Evolutionary conservation across 2,113 vertebrate genomes (phyloP).

Genomic region (Clarias macrocephalus): DNA sequence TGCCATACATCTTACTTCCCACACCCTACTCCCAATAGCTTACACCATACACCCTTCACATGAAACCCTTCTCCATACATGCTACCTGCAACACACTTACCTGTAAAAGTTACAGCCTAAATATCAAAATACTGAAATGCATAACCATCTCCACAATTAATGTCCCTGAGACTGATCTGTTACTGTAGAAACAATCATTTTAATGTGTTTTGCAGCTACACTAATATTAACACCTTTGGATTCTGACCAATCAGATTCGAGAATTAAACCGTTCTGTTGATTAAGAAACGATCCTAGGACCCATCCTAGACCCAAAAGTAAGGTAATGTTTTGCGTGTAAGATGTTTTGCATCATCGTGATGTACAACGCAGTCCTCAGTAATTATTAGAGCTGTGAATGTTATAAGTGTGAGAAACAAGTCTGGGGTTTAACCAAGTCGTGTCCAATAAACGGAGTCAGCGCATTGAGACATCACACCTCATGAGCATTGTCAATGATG

Average conservation of each 20-base stretch:
- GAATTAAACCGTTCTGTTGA: background rate
- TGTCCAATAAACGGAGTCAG: slow-evolving; percentile 64
- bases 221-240: background rate
- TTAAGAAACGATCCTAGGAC: background rate
- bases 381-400: background rate
- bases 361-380: background rate
- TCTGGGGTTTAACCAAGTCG: slow-evolving; percentile 56
- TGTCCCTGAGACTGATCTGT: background rate
- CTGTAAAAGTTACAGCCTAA: too few species aligned
- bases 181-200: background rate
- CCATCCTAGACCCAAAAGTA: background rate
- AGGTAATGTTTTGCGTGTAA: background rate
- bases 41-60: too few species aligned
- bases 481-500: slow-evolving; percentile 58
- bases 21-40: too few species aligned
- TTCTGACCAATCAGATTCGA: background rate
- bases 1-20: too few species aligned
- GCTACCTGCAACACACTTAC: too few species aligned
- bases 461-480: slow-evolving; percentile 56
- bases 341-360: background rate
- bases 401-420: slow-evolving; percentile 12
- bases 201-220: background rate
- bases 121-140: background rate
- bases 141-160: background rate
- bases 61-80: too few species aligned